Base-by-base conservation (phyloP, 92 coral and sea anemone genomes). In the Epizoanthus fatuus region DNA sequence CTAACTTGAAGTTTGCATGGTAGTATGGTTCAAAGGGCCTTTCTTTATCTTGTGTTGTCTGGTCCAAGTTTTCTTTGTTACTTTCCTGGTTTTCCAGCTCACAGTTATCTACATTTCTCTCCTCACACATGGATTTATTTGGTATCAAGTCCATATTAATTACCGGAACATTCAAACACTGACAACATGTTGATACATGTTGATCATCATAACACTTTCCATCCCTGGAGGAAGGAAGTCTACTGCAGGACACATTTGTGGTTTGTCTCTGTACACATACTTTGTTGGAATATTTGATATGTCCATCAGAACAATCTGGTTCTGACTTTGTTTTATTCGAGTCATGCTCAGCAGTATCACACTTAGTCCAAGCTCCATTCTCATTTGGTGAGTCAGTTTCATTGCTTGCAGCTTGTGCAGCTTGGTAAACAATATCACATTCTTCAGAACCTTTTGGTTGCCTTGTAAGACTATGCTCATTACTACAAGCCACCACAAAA, bases 1-100 rank as follows among this genome's bases (percentile, higher is more conserved):
- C 94, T 65, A 95, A 71, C 69, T 87, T 90, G 66, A 97, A 97
- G 79, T 97, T 97, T 9, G 95, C 90, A 22, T 95, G 60, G 68
- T 97, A 97, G 80, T 96, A 95, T 57, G 98, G 99, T 20, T 92
- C 98, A 68, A 74, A 3, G 4, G 65, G 19, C 51, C 56, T 74
- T 55, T 32, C 82, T 40, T 0, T 4, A 19, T 86, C 84, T 63
- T 70, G 73, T 8, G 74, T 2, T 0, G 52, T n/a, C 9, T 55
- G 68, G 1, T 64, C 69, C 10, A 64, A 29, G 8, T 47, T 52
- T 72, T 19, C 20, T 42, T 70, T 55, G 80, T 71, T 35, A 32
- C 25, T 55, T 39, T 11, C 29, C 55, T 69, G 7, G 13, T 38
- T 62, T 77, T 59, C 44, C 4, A 17, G 37, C 45, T 40, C 16